Evolutionary conservation across 53 echinoderm and acorn worm genomes (phyloP).

Genomic region (Arbacia lixula): DNA sequence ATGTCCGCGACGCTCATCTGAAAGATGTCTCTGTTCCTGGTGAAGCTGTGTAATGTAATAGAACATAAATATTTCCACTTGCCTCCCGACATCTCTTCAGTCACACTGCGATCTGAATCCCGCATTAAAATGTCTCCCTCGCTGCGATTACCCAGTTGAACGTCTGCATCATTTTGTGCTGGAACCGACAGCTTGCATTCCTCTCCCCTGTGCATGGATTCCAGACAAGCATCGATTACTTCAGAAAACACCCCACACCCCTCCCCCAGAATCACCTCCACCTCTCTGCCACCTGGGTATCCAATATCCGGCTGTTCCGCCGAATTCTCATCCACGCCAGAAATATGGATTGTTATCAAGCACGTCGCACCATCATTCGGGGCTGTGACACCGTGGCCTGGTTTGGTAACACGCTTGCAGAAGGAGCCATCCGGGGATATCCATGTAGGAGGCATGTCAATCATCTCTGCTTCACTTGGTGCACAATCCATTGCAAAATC

Average conservation of each 20-base stretch:
- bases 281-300: slow-evolving; percentile 60
- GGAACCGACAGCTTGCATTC: slow-evolving; percentile 32
- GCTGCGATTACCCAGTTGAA: neutral
- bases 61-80: neutral
- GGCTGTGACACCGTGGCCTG: slow-evolving; percentile 63
- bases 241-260: slow-evolving; percentile 72
- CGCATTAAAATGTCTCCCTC: too few relatives aligned
- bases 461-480: too few relatives aligned
- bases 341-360: slow-evolving; percentile 47
- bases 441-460: slow-evolving; percentile 50
- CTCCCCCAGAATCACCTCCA: slow-evolving; percentile 62
- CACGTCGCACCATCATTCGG: slow-evolving; percentile 91
- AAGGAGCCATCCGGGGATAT: slow-evolving; percentile 68
- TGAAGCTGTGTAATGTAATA: slow-evolving; percentile 61
- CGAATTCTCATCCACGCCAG: neutral
- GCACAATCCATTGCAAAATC: too few relatives aligned
- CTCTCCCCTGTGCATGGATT: slow-evolving; percentile 72
- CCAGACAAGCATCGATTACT: slow-evolving; percentile 66
- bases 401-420: slow-evolving; percentile 64
- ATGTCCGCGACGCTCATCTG: slow-evolving; percentile 70
- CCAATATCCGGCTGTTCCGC: slow-evolving; percentile 47
- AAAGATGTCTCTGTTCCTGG: slow-evolving; percentile 71
- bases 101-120: slow-evolving; percentile 13
- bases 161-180: slow-evolving; percentile 29
- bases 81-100: neutral